Conservation (phyloP, 2,113 vertebrate genomes). For the Panurus biarmicus region DNA sequence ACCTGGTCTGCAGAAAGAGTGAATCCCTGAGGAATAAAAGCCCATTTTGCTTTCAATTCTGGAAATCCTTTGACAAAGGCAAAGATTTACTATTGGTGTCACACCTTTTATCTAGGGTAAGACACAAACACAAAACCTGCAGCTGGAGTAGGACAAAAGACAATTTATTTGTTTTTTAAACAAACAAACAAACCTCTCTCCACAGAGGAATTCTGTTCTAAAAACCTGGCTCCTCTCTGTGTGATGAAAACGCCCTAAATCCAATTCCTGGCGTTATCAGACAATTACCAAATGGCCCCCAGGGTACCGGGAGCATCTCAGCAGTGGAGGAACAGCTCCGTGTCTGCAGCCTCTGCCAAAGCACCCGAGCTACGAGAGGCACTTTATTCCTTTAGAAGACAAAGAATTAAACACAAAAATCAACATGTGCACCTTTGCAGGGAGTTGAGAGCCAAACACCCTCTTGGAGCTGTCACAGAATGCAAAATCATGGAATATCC, state of each 20-base stretch:
- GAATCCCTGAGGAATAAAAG: neutral
- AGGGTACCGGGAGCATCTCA: neutral
- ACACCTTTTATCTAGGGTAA: neutral
- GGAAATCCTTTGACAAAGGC: neutral
- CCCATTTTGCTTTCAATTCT: neutral
- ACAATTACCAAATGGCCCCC: neutral
- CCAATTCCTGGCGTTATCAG: neutral
- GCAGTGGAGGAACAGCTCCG: rapidly evolving
- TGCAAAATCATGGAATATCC: neutral
- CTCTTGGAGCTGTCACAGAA: neutral
- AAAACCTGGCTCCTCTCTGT: neutral
- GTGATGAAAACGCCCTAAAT: neutral
- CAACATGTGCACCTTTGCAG: neutral
- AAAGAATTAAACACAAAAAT: neutral
- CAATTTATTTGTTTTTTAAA: neutral
- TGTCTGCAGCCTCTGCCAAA: neutral
- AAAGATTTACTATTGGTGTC: neutral
- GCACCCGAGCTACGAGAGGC: neutral
- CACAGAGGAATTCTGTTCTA: neutral
- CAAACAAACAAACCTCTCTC: neutral
- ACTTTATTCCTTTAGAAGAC: neutral
- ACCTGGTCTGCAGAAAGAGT: neutral
- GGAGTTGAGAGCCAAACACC: neutral
- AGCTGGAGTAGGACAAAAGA: neutral
- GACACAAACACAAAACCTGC: neutral